Evolutionary conservation across 2,888 invertebrate genomes (phyloP), one percentile per base, ranked within the genome.

Genomic region (Chironomus tentans): DNA sequence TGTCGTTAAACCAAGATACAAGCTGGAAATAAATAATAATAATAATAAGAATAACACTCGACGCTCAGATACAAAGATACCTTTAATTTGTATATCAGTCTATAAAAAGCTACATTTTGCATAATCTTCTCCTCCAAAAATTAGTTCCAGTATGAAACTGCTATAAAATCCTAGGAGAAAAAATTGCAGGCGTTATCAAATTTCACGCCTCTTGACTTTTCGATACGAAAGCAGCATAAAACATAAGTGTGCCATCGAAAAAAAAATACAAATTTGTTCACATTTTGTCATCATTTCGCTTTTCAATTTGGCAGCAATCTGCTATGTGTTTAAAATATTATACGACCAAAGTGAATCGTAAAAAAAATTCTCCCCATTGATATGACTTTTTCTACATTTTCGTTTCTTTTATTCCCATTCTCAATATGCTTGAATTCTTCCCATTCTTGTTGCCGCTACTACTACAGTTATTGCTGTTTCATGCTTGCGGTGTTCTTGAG

Each of bases 131-230:
- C 38, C 10, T 10, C 2, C 38, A 7, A 38, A 38, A 38, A 38
- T 38, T 38, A 38, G 38, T 10, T 38, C 10, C 38, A 38, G 10
- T 10, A 38, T 38, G 4, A 13, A 65, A 12, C 21, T 65, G 24
- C 12, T 21, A 12, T 24, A 65, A 13, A 18, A 21, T 6, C 15
- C 18, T n/a, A n/a, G 2, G 62, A 62, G 12, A 0, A 1, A 65
- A 56, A 56, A 7, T 56, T 24, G 10, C 65, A 24, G 65, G 65
- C 65, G 65, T 24, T 65, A 65, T 65, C 65, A 65, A 65, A 65
- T 65, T 38, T 65, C 65, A 65, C 65, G 65, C 65, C 65, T 65
- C 65, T 21, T 65, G 21, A 65, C 24, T 65, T 65, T 56, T 65
- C 22, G 12, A 13, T 65, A 3, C n/a, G 18, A 38, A 38, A 56